Evolutionary conservation across 2,888 invertebrate genomes (phyloP), one percentile per base, ranked within the genome.

Genomic region (Ormyrus nitidulus): DNA sequence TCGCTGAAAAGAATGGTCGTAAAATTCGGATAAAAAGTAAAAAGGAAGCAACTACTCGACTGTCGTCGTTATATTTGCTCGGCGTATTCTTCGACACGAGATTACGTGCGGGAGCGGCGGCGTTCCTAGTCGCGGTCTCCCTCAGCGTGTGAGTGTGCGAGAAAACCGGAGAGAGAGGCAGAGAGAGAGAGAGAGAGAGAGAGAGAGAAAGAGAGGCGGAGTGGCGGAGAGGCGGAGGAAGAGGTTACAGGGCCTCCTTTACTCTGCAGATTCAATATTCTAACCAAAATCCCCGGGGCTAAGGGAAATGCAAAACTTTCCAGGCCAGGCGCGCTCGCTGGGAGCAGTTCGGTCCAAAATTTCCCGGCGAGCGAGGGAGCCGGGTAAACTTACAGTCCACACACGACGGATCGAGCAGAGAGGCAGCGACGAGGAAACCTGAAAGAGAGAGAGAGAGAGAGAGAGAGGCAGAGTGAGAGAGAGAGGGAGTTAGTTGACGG

Each of bases 201-300:
- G 51, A 7, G 19, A 5, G 59, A 72, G 34, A 54, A 48, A 13
- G 77, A 61, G 9, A 49, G 7, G 48, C 49, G 46, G 58, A 11
- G 11, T n/a, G 49, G 58, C 58, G 58, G n/a, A 44, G 44, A 46
- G 10, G 68, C 6, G 59, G 48, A n/a, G 44, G 59, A 6, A 34
- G 8, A 59, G 8, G 89, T 89, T 89, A 89, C 89, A 89, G 88
- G 87, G 87, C 88, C 87, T 87, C 88, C 81, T 83, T 80, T 81
- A 66, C 77, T 61, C 74, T 85, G 88, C 86, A 88, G 89, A 90
- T 90, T 90, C 89, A 90, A 90, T 90, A 90, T 90, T 90, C 90
- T 88, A 90, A 90, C 90, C 90, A 89, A 90, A 90, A 90, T 90
- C 90, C 90, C 90, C 86, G 87, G 89, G 89, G 90, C 89, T 88